Conservation (phyloP, 2,113 vertebrate species). For the Protomyctophum bolini region DNA sequence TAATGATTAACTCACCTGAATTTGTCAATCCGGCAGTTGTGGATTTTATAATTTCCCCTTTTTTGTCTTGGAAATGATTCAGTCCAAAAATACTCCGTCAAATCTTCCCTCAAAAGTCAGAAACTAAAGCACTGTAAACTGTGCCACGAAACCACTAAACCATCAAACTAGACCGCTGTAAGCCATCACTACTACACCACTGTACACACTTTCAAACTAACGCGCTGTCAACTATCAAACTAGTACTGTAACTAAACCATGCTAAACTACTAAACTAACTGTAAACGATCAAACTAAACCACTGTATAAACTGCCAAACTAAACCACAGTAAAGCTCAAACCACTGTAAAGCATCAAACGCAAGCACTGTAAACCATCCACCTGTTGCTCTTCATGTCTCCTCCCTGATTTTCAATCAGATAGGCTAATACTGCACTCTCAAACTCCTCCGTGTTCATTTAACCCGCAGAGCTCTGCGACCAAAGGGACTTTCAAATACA, state of each 20-base stretch:
- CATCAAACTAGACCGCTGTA: slow-evolving; percentile 24
- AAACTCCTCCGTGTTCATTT: slow-evolving; percentile 74
- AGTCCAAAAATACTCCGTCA: slow-evolving; percentile 4
- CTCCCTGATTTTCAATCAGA: slow-evolving; percentile 89
- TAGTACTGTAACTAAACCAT: no score
- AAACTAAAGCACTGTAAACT: slow-evolving; percentile 18
- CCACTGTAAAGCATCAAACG: not conserved
- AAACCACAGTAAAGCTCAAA: slow-evolving; percentile 58
- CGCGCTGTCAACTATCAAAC: no score
- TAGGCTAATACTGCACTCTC: slow-evolving; percentile 84
- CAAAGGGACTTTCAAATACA: not conserved
- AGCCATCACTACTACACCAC: no score
- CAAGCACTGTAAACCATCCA: slow-evolving; percentile 25
- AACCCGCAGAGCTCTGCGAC: slow-evolving; percentile 71
- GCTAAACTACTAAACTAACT: no score
- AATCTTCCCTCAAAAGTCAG: slow-evolving; percentile 56
- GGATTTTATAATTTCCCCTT: not conserved
- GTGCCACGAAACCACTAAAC: slow-evolving; percentile 45
- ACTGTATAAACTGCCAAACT: slow-evolving; percentile 3
- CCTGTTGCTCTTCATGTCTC: slow-evolving; percentile 64
- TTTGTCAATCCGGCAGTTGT: not conserved
- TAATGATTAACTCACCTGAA: slow-evolving; percentile 43
- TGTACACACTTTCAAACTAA: no score
- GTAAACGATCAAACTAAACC: slow-evolving; percentile 9
- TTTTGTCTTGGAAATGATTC: not conserved